phyloP scores from a whole-genome alignment of 1,140 invertebrate species.

The Zaprionus kolodkinae region DNA sequence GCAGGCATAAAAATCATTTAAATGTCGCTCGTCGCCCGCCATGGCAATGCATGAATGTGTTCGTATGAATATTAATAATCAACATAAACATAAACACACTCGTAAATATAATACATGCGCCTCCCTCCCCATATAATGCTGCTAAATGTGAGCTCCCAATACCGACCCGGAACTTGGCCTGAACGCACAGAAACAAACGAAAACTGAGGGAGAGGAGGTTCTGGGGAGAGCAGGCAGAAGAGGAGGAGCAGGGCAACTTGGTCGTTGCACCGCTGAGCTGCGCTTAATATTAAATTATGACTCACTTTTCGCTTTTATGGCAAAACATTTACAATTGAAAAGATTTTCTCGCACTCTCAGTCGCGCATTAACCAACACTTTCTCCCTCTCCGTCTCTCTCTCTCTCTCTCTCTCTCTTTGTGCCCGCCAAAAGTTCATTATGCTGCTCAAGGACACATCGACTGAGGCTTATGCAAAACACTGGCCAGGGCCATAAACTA shows the following conservation, averaged over 20 bases:
- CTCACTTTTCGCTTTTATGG: slow-evolving; percentile 51
- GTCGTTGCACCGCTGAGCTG: slow-evolving; percentile 9
- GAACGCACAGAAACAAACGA: slow-evolving; percentile 44
- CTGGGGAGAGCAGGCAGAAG: neutral
- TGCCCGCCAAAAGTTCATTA: slow-evolving; percentile 48
- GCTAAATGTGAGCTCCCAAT: slow-evolving; percentile 19
- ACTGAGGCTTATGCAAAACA: slow-evolving; percentile 40
- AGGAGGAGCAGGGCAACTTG: neutral
- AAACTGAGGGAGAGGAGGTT: neutral
- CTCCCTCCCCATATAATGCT: slow-evolving; percentile 24
- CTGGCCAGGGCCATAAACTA: slow-evolving; percentile 49
- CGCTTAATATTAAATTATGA: slow-evolving; percentile 54
- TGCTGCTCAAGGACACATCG: slow-evolving; percentile 49
- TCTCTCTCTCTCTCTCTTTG: neutral
- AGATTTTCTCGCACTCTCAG: slow-evolving; percentile 26
- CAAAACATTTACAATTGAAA: slow-evolving; percentile 48
- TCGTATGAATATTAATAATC: slow-evolving; percentile 66
- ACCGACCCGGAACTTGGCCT: slow-evolving; percentile 6
- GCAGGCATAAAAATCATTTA: slow-evolving; percentile 73
- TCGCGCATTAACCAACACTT: neutral
- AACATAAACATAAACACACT: slow-evolving; percentile 48
- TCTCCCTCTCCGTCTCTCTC: neutral
- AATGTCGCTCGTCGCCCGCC: slow-evolving; percentile 48
- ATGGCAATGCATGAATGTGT: slow-evolving; percentile 53
- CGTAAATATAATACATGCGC: slow-evolving; percentile 54